These are phyloP conservation scores for Pitangus sulphuratus DNA, from an alignment of 2,797 vertebrate species.

Conservation along the genomic window DNA sequence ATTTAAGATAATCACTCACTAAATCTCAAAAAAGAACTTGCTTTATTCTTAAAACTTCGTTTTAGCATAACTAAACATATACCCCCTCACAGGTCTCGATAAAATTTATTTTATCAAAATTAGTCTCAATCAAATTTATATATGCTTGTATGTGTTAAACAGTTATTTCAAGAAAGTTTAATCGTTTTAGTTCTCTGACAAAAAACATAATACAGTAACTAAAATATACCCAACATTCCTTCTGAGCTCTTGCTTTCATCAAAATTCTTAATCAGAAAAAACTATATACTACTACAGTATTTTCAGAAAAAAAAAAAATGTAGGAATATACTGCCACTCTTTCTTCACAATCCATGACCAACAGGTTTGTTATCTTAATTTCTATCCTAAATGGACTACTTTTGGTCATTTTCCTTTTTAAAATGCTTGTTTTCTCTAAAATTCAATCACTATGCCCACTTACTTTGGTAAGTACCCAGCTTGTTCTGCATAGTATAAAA, in stretches of 20 bases:
- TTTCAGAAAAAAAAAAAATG: background rate
- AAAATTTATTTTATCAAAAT: background rate
- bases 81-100: background rate
- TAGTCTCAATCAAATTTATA: background rate
- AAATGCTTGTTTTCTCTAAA: background rate
- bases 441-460: background rate
- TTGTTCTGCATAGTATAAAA: background rate
- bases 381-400: background rate
- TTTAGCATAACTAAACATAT: background rate
- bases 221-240: background rate
- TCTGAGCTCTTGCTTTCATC: background rate
- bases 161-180: background rate
- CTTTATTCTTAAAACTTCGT: background rate
- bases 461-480: background rate
- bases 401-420: background rate
- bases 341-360: background rate
- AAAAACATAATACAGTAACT: background rate
- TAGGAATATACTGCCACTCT: background rate
- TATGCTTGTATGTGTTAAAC: background rate
- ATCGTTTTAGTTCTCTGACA: background rate
- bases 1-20: background rate
- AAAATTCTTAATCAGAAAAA: background rate
- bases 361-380: background rate
- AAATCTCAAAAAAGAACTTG: background rate
- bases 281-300: background rate